A percentile compares a stretch with the other conserved stretches of the same genome.
Evolutionary conservation across 2,113 vertebrate species (phyloP).

Genomic region (Vulpes vulpes): DNA sequence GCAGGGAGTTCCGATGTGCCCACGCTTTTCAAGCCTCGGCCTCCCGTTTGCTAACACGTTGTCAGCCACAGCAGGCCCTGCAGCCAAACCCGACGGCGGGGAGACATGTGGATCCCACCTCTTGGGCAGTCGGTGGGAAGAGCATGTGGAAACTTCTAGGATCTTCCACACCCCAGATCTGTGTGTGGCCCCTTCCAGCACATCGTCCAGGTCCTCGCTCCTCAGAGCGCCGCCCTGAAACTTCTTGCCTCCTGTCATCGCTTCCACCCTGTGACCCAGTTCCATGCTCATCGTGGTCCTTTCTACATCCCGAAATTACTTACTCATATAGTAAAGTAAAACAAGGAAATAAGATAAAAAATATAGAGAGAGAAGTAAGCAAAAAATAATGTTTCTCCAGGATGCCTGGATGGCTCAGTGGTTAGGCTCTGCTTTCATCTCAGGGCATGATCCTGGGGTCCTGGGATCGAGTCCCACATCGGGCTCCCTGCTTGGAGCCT

Average conservation of each 20-base stretch:
- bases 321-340: background rate
- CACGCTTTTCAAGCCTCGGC: background rate
- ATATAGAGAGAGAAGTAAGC: background rate
- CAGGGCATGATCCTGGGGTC: too few relatives aligned
- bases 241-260: background rate
- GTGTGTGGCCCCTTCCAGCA: rapidly evolving
- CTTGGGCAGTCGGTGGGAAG: background rate
- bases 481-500: too few relatives aligned
- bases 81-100: background rate
- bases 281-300: background rate
- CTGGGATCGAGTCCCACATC: too few relatives aligned
- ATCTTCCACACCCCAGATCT: background rate
- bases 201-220: background rate
- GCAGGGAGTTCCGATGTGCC: rapidly evolving
- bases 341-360: background rate
- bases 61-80: background rate
- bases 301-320: slow-evolving; percentile 1
- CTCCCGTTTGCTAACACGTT: background rate
- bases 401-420: too few relatives aligned
- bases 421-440: too few relatives aligned
- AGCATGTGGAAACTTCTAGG: background rate
- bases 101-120: background rate
- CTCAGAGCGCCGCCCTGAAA: background rate
- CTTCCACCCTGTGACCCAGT: background rate
- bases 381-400: background rate